These are phyloP conservation scores for Lysiphlebus fabarum DNA, from an alignment of 1,140 invertebrate species.

Conservation along the genomic window DNA sequence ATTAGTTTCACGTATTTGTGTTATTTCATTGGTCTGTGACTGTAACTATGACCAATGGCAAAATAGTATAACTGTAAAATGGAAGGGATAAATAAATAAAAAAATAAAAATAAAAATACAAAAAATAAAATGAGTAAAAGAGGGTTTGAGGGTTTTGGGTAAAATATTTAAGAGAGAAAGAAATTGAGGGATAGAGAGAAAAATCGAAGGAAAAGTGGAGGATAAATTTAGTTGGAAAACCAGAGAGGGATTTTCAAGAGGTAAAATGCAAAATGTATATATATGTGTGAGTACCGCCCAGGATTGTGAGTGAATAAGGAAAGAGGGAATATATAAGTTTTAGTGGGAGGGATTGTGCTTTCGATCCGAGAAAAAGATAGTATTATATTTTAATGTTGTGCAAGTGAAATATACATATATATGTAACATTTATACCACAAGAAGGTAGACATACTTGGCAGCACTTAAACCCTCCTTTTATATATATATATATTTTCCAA, in stretches of 20 bases:
- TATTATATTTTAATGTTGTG: conserved; percentile 19
- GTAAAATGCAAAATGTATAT: not conserved
- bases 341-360: conserved; percentile 18
- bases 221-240: conserved; percentile 25
- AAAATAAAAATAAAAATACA: not conserved
- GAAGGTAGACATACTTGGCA: conserved; percentile 47
- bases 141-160: conserved; percentile 12
- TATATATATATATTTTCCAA: not conserved
- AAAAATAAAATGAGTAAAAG: conserved; percentile 4
- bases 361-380: conserved; percentile 39
- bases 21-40: conserved; percentile 52
- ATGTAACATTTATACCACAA: conserved; percentile 45
- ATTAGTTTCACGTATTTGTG: conserved; percentile 47
- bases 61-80: conserved; percentile 20
- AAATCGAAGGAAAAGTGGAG: conserved; percentile 25
- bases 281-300: conserved; percentile 5
- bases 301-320: not conserved
- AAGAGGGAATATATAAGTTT: conserved; percentile 1
- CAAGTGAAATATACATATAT: too few relatives aligned
- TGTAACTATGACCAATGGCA: conserved; percentile 51
- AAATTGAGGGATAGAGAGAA: conserved; percentile 39
- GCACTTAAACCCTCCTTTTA: conserved; percentile 44
- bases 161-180: conserved; percentile 10
- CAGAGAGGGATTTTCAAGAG: conserved; percentile 26
- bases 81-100: not conserved